phyloP scores from a whole-genome alignment of 2,888 invertebrate genomes.

The Corbicula japonica region DNA sequence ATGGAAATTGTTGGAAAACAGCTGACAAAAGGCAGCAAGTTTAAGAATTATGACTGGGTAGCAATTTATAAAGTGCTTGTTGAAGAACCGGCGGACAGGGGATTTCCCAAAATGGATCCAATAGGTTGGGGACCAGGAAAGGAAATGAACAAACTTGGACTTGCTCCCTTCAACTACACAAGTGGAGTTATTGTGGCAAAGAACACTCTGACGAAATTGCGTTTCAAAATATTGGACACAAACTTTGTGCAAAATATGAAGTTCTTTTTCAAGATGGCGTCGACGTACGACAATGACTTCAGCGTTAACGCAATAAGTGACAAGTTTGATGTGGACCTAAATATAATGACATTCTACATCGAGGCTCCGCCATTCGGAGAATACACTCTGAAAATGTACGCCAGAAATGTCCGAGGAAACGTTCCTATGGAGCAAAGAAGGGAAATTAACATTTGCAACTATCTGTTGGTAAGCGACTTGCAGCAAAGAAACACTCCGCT shows the following conservation, averaged over 20 bases:
- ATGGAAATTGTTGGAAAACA: slow-evolving; percentile 82
- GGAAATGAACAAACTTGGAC: slow-evolving; percentile 62
- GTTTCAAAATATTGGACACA: slow-evolving; percentile 66
- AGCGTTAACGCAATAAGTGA: slow-evolving; percentile 65
- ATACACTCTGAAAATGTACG: slow-evolving; percentile 65
- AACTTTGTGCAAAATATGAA: slow-evolving; percentile 60
- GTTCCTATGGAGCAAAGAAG: slow-evolving; percentile 44
- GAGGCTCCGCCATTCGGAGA: slow-evolving; percentile 66
- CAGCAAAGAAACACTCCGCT: slow-evolving; percentile 48
- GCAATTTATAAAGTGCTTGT: slow-evolving; percentile 75
- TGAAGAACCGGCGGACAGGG: slow-evolving; percentile 68
- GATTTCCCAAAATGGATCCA: slow-evolving; percentile 79
- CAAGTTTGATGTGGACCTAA: slow-evolving; percentile 62
- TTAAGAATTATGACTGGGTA: slow-evolving; percentile 77
- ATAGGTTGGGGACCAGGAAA: slow-evolving; percentile 83
- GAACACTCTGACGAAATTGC: slow-evolving; percentile 60
- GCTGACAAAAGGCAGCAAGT: slow-evolving; percentile 60
- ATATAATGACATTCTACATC: slow-evolving; percentile 64
- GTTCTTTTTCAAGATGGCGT: slow-evolving; percentile 65
- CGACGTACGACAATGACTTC: slow-evolving; percentile 65
- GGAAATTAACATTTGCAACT: slow-evolving; percentile 81
- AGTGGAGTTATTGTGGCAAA: slow-evolving; percentile 65
- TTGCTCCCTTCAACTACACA: slow-evolving; percentile 66
- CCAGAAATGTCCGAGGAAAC: slow-evolving; percentile 62
- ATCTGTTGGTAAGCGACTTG: slow-evolving; percentile 70